phyloP scores from a whole-genome alignment of 23 tunicate genomes.

The Trididemnum nubilum region DNA sequence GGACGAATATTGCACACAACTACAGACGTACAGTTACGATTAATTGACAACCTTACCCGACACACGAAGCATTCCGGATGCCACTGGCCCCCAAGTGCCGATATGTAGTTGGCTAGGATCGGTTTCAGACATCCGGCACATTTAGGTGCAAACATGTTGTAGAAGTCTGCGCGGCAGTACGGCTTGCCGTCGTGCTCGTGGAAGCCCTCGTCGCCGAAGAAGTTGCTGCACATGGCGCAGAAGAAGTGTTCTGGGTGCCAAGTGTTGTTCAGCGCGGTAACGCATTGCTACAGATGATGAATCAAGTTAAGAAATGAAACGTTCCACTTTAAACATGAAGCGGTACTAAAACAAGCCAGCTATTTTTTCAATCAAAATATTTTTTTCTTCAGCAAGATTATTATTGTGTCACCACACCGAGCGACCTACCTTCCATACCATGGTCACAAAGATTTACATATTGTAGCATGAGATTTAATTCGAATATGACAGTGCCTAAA shows the following conservation, averaged over 20 bases:
- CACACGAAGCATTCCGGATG: slow-evolving; percentile 99
- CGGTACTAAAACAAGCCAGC: neutral
- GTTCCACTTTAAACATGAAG: no score
- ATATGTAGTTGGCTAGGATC: slow-evolving; percentile 88
- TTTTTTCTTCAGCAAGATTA: no score
- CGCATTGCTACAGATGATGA: slow-evolving; percentile 92
- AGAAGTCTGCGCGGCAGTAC: slow-evolving; percentile 87
- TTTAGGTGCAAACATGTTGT: slow-evolving; percentile 99
- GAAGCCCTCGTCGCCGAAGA: slow-evolving; percentile 94
- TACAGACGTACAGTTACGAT: no score
- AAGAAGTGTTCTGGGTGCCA: slow-evolving; percentile 98
- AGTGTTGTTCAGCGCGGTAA: slow-evolving; percentile 91
- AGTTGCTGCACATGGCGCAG: slow-evolving; percentile 94
- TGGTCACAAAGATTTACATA: no score
- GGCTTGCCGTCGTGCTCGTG: slow-evolving; percentile 92
- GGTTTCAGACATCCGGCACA: slow-evolving; percentile 94
- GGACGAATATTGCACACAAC: no score
- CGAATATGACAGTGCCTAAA: no score
- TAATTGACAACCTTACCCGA: no score
- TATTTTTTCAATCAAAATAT: no score
- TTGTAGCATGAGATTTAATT: no score
- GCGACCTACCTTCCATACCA: no score
- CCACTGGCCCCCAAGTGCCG: slow-evolving; percentile 93
- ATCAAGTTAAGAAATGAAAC: no score
- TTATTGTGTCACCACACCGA: no score